A percentile compares a stretch with the other conserved stretches of the same genome.
Conservation (phyloP, 1,140 invertebrate genomes). For the Littorina saxatilis region DNA sequence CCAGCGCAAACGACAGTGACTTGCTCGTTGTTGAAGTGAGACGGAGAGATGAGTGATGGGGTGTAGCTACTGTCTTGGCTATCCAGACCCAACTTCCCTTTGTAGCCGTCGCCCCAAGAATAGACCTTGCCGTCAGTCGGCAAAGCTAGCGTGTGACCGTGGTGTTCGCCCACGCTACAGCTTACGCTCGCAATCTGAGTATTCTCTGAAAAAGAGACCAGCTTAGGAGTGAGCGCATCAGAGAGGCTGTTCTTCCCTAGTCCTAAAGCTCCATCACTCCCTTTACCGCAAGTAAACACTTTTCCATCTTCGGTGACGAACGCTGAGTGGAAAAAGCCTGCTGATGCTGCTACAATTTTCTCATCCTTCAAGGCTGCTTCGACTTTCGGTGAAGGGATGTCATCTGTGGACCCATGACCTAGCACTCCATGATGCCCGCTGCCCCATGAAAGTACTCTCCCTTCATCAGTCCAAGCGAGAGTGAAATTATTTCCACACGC, state of each 20-base stretch:
- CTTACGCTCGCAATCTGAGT: slow-evolving; percentile 45
- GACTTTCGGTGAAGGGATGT: slow-evolving; percentile 32
- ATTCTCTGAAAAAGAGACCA: slow-evolving; percentile 6
- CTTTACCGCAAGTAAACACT: slow-evolving; percentile 94
- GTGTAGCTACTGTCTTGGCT: slow-evolving; percentile 80
- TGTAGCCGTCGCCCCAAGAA: slow-evolving; percentile 57
- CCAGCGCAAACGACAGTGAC: slow-evolving; percentile 93
- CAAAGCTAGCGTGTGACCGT: slow-evolving; percentile 55
- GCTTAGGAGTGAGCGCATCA: slow-evolving; percentile 22
- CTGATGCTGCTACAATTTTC: slow-evolving; percentile 39
- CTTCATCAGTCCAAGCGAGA: slow-evolving; percentile 49
- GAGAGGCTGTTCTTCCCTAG: slow-evolving; percentile 88
- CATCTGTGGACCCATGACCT: slow-evolving; percentile 48
- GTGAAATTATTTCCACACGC: slow-evolving; percentile 59
- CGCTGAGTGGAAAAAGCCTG: slow-evolving; percentile 55
- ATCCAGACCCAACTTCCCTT: slow-evolving; percentile 53
- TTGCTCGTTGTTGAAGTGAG: slow-evolving; percentile 87
- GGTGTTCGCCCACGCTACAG: slow-evolving; percentile 60
- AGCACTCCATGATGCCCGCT: slow-evolving; percentile 56
- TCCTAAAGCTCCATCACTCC: slow-evolving; percentile 93
- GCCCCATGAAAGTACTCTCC: slow-evolving; percentile 52
- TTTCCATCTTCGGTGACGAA: slow-evolving; percentile 89
- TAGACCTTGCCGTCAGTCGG: slow-evolving; percentile 43
- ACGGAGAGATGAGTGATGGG: slow-evolving; percentile 82
- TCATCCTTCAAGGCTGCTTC: slow-evolving; percentile 39